phyloP scores from a whole-genome alignment of 2,113 vertebrate species.

The Microcebus jonahi region DNA sequence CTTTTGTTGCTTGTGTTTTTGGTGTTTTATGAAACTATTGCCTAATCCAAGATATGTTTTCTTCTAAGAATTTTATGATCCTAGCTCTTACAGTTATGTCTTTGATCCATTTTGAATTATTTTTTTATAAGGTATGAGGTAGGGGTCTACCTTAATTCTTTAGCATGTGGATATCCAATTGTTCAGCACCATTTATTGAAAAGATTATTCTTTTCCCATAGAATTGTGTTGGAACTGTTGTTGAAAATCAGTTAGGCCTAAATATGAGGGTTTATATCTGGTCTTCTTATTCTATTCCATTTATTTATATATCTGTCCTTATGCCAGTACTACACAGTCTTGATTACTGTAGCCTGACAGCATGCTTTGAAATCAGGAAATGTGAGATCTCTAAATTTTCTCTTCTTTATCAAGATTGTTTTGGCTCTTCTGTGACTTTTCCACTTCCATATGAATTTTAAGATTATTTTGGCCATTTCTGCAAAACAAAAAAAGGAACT shows the following conservation, averaged over 20 bases:
- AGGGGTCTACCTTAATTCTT: neutral
- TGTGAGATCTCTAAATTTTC: neutral
- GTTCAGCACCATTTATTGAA: neutral
- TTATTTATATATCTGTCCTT: neutral
- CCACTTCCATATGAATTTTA: slow-evolving; percentile 13
- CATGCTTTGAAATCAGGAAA: neutral
- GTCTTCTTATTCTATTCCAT: neutral
- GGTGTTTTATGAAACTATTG: neutral
- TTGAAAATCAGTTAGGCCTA: neutral
- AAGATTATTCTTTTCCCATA: neutral
- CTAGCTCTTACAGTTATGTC: neutral
- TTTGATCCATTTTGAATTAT: neutral
- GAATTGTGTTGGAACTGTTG: neutral
- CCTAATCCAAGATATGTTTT: neutral
- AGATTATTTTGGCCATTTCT: neutral
- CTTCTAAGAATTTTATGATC: neutral
- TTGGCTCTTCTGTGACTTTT: slow-evolving; percentile 15
- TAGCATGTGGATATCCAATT: neutral
- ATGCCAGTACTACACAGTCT: neutral
- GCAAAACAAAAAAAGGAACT: neutral
- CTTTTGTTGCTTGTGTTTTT: neutral
- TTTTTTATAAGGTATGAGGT: neutral
- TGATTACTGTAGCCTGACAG: neutral
- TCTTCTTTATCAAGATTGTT: slow-evolving; percentile 23
- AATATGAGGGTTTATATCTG: neutral